Base-by-base conservation (phyloP, 2,113 vertebrate species). In the Megaceryle torquata region DNA sequence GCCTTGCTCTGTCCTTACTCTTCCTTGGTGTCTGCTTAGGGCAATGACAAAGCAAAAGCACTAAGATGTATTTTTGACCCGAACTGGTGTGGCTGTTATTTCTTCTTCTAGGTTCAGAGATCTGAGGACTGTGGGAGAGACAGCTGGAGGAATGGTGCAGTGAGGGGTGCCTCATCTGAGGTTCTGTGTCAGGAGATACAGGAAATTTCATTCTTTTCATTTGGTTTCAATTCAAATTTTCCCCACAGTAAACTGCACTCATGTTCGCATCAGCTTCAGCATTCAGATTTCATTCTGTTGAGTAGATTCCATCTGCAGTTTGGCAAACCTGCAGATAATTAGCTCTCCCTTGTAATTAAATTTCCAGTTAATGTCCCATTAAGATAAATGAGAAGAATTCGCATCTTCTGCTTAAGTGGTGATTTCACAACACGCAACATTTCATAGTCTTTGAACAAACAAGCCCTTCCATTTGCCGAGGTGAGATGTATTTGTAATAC, bases 301-400 rank as follows among this genome's bases (percentile, higher is more conserved):
- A 93, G 59, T 68, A 60, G 83, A 75, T 95, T 96, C 82, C 85
- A 83, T 93, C 76, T 93, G 88, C 90, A 95, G 33, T 89, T 95
- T 86, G 91, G 94, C 91, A 95, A 88, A 94, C 79, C 75, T 94
- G 82, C 79, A 90, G 82, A 54, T 93, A 95, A 96, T 96, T 97
- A 96, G 39, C 71, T 96, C 46, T 93, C 50, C 64, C 79, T 86
- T 88, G 89, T 93, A 96, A 97, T 94, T 96, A 86, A 95, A 94
- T 91, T 95, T 96, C 88, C 82, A 86, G 87, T 94, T 97, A 96
- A 95, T 94, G 76, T 83, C 92, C 94, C 88, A 93, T 96, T 96
- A 91, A 94, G 91, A 96, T 53, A 91, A 96, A 95, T 86, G 39
- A 90, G 89, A 96, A 90, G 85, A 93, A 82, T 75, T 81, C 1